Conservation (phyloP, 1,140 invertebrate genomes). For the Panulirus ornatus region DNA sequence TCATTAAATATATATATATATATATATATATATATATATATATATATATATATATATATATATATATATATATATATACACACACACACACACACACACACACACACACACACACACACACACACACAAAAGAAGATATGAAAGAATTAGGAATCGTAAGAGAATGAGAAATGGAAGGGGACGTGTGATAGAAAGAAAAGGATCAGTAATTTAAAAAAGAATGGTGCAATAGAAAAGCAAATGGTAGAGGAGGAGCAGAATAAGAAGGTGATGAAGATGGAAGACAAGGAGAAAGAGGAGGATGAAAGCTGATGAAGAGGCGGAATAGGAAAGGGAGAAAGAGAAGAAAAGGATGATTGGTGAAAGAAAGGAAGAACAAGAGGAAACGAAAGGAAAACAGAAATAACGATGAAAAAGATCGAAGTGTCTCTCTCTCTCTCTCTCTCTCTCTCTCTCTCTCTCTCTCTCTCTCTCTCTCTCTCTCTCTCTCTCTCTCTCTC, state of each 20-base stretch:
- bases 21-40: neutral
- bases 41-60: neutral
- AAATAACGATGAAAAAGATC: neutral
- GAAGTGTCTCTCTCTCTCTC: neutral
- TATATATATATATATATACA: neutral
- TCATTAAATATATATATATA: no score
- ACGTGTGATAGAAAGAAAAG: neutral
- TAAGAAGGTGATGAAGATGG: neutral
- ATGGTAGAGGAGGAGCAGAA: no score
- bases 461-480: conserved; percentile 18
- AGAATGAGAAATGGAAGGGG: neutral
- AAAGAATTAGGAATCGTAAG: neutral
- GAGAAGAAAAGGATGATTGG: neutral
- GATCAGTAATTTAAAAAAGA: neutral
- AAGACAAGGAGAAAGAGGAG: neutral
- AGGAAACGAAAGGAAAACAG: neutral
- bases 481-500: conserved; percentile 29
- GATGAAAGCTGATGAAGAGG: neutral
- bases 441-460: neutral
- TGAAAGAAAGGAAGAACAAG: neutral
- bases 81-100: conserved; percentile 7
- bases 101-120: no score
- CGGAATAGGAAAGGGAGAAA: neutral
- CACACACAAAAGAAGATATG: no score
- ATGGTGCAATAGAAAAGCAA: no score